These are phyloP conservation scores for Cephus nigrinus DNA, from an alignment of 2,888 invertebrate genomes.

Conservation along the genomic window DNA sequence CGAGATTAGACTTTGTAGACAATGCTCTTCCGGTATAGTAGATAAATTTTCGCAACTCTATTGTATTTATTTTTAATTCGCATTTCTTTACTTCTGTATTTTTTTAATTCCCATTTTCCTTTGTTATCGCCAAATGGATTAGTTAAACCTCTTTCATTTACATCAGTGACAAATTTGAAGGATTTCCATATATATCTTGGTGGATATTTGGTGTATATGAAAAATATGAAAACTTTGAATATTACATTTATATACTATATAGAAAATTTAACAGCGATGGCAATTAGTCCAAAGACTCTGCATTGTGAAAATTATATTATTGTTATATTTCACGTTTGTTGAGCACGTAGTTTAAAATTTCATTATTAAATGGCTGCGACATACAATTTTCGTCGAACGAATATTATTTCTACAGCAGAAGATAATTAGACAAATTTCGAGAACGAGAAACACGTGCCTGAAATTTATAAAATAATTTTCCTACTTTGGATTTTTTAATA, in stretches of 20 bases:
- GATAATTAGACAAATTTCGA: background rate
- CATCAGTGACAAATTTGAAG: background rate
- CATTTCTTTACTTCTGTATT: background rate
- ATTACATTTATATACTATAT: background rate
- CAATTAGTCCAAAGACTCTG: background rate
- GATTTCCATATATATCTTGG: background rate
- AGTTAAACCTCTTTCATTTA: background rate
- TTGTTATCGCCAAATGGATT: background rate
- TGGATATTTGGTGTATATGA: background rate
- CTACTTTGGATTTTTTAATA: background rate
- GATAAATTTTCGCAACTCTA: background rate
- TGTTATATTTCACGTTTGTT: background rate
- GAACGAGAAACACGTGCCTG: background rate
- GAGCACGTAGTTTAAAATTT: background rate
- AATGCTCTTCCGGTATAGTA: background rate
- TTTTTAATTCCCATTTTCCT: background rate
- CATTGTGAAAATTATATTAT: background rate
- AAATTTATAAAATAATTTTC: background rate
- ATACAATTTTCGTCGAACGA: background rate
- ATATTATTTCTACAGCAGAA: background rate
- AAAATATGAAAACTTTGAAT: background rate
- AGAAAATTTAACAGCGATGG: too few relatives aligned
- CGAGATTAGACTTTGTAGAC: background rate
- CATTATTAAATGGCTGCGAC: background rate
- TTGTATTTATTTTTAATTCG: background rate